These are phyloP conservation scores for Archaeoteleia sp. DNA, from an alignment of 2,888 invertebrate genomes.

Conservation along the genomic window DNA sequence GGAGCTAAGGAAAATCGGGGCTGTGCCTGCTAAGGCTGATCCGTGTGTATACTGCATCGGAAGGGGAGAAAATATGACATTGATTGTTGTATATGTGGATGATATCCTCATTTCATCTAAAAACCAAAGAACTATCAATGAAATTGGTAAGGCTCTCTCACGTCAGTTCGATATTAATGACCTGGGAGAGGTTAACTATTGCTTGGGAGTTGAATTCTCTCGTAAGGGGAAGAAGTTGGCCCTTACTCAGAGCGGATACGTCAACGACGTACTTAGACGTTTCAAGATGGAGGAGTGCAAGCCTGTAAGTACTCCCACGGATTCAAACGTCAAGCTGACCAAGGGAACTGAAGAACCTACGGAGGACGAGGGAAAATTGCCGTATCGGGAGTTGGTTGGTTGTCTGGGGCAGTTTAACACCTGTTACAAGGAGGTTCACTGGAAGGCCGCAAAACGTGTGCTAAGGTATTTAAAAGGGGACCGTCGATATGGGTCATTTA, in stretches of 20 bases:
- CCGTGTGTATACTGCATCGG: conserved; percentile 47
- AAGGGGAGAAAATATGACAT: conserved; percentile 25
- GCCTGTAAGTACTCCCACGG: conserved; percentile 57
- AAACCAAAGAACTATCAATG: too few species aligned
- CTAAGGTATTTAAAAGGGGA: conserved; percentile 28
- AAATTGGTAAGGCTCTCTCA: too few species aligned
- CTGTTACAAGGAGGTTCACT: conserved; percentile 14
- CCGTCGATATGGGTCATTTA: not conserved
- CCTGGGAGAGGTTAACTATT: conserved; percentile 50
- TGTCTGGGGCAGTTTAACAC: conserved; percentile 45
- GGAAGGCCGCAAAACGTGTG: conserved; percentile 38
- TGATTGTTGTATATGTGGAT: conserved; percentile 47
- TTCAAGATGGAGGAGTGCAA: conserved; percentile 61
- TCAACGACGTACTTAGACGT: conserved; percentile 54
- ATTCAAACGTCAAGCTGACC: too few species aligned
- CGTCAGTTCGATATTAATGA: conserved; percentile 53
- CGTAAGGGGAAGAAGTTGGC: conserved; percentile 14
- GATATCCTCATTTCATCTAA: conserved; percentile 30
- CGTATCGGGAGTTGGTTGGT: conserved; percentile 35
- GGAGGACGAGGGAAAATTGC: conserved; percentile 1
- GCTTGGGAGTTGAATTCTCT: conserved; percentile 57
- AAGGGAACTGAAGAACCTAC: too few species aligned
- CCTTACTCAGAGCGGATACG: conserved; percentile 54
- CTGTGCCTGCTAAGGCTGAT: conserved; percentile 37
- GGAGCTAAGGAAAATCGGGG: conserved; percentile 36